Conservation (phyloP, 2,797 vertebrate genomes). For the Eulemur albifrons region DNA sequence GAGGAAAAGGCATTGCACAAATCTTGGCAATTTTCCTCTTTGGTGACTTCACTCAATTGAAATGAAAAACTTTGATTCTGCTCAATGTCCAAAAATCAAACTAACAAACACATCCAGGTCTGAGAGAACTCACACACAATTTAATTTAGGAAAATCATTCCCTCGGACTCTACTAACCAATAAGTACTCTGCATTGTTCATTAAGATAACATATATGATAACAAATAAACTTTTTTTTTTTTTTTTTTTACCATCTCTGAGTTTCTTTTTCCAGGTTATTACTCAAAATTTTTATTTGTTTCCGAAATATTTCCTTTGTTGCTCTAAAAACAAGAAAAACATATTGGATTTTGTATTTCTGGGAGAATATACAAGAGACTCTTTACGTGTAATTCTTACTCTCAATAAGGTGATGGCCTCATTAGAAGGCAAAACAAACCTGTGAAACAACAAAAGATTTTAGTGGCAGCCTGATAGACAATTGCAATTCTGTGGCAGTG, state of each 20-base stretch:
- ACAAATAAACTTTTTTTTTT: background rate
- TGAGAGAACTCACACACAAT: background rate
- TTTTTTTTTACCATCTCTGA: conserved; percentile 76
- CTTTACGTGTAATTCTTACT: background rate
- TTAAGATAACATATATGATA: background rate
- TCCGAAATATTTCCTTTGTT: conserved; percentile 6
- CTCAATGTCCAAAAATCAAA: background rate
- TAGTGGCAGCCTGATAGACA: background rate
- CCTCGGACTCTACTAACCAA: background rate
- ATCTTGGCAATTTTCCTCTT: background rate
- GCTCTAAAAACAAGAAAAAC: conserved; percentile 68
- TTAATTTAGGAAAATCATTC: background rate
- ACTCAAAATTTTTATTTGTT: conserved; percentile 63
- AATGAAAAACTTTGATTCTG: background rate
- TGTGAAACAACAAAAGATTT: background rate
- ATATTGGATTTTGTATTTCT: conserved; percentile 30
- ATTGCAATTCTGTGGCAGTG: background rate
- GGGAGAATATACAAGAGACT: background rate
- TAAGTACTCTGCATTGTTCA: background rate
- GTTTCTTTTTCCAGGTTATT: conserved; percentile 70
- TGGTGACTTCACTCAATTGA: background rate
- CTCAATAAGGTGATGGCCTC: background rate
- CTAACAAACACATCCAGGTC: background rate
- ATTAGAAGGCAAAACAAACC: background rate
- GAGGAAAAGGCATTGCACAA: background rate